Percentiles rank a stretch among this genome's conserved stretches.
phyloP scores from a whole-genome alignment of 2,888 invertebrate species.

The Uropetala carovei region DNA sequence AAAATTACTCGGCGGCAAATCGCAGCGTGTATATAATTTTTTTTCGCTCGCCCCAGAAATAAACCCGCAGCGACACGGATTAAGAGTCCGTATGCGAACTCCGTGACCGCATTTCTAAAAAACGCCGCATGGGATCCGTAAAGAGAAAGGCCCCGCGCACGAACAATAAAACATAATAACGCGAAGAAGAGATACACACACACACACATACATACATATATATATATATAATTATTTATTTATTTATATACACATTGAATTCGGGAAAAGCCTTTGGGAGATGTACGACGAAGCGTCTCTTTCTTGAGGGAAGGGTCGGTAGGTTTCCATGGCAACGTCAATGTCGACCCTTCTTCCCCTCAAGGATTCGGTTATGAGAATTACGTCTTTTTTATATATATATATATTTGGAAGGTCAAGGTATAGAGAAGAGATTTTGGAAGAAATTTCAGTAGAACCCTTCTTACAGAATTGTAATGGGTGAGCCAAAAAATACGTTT shows the following conservation, averaged over 20 bases:
- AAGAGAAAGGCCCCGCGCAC: neutral
- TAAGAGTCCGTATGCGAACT: conserved; percentile 7
- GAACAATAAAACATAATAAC: conserved; percentile 7
- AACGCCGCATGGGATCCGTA: neutral
- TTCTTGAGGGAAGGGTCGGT: neutral
- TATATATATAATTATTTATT: too few species aligned
- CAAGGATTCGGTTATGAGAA: too few species aligned
- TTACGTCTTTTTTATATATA: too few species aligned
- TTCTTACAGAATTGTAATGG: too few species aligned
- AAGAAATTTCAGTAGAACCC: too few species aligned
- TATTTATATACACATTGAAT: neutral
- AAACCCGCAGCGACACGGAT: conserved; percentile 3
- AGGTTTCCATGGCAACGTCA: neutral
- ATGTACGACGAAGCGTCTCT: neutral
- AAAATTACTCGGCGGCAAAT: neutral
- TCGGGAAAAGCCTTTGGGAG: too few species aligned
- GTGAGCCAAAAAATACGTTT: too few species aligned
- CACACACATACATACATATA: neutral
- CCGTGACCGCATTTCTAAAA: conserved; percentile 12
- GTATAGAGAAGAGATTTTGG: too few species aligned
- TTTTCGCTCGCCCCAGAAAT: neutral
- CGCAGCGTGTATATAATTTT: neutral
- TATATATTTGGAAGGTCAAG: too few species aligned
- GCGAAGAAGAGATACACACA: neutral
- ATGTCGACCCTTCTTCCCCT: too few species aligned